Conservation (phyloP, 2,113 vertebrate genomes). For the Picathartes gymnocephalus region DNA sequence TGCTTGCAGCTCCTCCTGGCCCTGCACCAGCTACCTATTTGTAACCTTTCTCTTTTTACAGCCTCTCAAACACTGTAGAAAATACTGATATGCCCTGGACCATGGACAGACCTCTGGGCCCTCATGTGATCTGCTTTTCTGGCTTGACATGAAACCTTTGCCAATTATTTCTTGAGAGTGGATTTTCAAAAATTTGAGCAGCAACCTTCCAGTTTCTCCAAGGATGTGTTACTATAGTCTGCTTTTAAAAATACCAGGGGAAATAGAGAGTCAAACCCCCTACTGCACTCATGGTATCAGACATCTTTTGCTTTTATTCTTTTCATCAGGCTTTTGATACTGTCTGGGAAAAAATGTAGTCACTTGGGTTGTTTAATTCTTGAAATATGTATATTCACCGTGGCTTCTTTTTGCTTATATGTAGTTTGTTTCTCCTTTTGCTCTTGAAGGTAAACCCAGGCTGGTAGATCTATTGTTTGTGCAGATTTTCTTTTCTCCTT, state of each 20-base stretch:
- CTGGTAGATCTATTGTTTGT: not conserved
- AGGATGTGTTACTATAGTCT: not conserved
- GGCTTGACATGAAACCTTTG: not conserved
- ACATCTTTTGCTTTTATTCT: not conserved
- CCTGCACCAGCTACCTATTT: not conserved
- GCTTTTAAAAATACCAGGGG: not conserved
- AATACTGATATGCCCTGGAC: not conserved
- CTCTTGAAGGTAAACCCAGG: not conserved
- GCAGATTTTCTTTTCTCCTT: not conserved
- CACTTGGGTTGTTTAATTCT: not conserved
- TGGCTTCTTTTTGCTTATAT: not conserved
- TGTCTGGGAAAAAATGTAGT: not conserved
- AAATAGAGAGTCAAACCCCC: not conserved
- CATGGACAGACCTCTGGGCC: not conserved
- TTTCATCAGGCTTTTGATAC: not conserved
- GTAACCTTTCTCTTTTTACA: not conserved
- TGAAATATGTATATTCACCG: not conserved
- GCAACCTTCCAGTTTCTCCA: not conserved
- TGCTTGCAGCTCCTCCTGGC: not conserved
- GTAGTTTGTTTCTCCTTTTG: not conserved
- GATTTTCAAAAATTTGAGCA: not conserved
- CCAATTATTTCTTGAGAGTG: not conserved
- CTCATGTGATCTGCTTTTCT: not conserved
- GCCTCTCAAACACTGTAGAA: not conserved
- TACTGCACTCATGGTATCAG: not conserved